Percentiles rank a stretch among this genome's conserved stretches.
Evolutionary conservation across 37 sponge, comb jelly and placozoan species (phyloP).

Genomic region (Chondrosia reniformis): DNA sequence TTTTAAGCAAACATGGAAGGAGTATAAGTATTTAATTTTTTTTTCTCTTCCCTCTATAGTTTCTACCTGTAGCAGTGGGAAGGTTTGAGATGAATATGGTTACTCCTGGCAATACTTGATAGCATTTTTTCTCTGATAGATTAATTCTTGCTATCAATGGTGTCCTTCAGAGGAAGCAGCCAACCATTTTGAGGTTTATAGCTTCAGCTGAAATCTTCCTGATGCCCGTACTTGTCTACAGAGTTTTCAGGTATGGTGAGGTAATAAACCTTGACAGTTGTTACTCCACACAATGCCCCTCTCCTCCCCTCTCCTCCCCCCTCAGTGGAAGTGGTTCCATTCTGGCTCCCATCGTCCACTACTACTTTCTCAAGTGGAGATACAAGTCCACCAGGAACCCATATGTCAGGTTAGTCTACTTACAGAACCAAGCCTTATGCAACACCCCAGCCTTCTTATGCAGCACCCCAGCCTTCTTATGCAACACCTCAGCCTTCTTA

Average conservation of each 20-base stretch:
- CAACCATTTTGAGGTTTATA: constrained; percentile 32
- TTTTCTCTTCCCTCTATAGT: no score
- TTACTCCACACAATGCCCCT: no score
- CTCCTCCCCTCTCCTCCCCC: neutral
- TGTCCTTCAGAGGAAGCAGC: constrained; percentile 25
- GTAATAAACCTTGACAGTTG: no score
- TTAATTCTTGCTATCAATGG: no score
- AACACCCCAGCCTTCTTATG: neutral
- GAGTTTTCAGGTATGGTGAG: constrained; percentile 28
- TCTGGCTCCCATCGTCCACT: constrained; percentile 49
- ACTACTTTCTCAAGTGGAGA: constrained; percentile 44
- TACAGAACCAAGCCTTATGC: neutral
- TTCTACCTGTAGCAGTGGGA: no score
- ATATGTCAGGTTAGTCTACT: constrained; percentile 29
- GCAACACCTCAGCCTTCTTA: neutral
- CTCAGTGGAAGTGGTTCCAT: constrained; percentile 40
- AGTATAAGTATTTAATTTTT: no score
- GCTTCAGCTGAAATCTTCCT: constrained; percentile 66
- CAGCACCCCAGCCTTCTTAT: neutral
- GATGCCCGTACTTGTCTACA: constrained; percentile 41
- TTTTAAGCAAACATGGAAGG: no score
- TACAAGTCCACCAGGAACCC: constrained; percentile 54
- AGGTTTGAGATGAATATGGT: no score
- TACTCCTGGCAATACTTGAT: no score
- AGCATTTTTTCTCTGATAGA: no score